Base-by-base conservation (phyloP, 2,888 invertebrate genomes). In the Pristionchus exspectatus region DNA sequence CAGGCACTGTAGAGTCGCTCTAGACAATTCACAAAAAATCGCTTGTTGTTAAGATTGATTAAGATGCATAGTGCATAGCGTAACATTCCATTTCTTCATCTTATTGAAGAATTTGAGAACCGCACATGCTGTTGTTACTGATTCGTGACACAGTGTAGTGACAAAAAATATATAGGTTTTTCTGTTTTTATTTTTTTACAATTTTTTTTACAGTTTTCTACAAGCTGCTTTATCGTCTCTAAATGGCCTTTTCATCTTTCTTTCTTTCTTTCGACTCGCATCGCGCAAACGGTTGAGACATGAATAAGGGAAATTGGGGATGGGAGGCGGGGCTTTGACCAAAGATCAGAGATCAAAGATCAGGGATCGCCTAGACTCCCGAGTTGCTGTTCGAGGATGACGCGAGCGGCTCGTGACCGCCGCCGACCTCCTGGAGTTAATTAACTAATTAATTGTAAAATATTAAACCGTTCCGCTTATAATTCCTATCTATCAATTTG, bases 151-250 rank as follows among this genome's bases (percentile, higher is more conserved):
- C 44, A 44, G 9, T 44, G 44, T 9, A 44, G 44, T 9, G 9
- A 44, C 44, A 44, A 44, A 44, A 9, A n/a, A n/a, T n/a, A n/a
- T n/a, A n/a, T n/a, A n/a, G n/a, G n/a, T n/a, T n/a, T n/a, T n/a
- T n/a, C n/a, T n/a, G n/a, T n/a, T n/a, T n/a, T n/a, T n/a, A n/a
- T n/a, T n/a, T n/a, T n/a, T n/a, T n/a, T n/a, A n/a, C n/a, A n/a
- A n/a, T n/a, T n/a, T 44, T 44, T 9, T 3, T 4, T 16, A 10
- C 9, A 12, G 33, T 33, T 24, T n/a, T 74, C 74, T 77, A 77
- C 74, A 77, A 77, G 74, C 74, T 77, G 74, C 74, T 77, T 77
- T 77, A 77, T 77, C 74, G 63, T 63, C 63, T 63, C 63, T 63
- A 7, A 63, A 59, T 7, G 24, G 63, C 63, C 63, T 63, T 63